phyloP scores from a whole-genome alignment of 1,140 invertebrate species.

The Agrypnia vestita region DNA sequence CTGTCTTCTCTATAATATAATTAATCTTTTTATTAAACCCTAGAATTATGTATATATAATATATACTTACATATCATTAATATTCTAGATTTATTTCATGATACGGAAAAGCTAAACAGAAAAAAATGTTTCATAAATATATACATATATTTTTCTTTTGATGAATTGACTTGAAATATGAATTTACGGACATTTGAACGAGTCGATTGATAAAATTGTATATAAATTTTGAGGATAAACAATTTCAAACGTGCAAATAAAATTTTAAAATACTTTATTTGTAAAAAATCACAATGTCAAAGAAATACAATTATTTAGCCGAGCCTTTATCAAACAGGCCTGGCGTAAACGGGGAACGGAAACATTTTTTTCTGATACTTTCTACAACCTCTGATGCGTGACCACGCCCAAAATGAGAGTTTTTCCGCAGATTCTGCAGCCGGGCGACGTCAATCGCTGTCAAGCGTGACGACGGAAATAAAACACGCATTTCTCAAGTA shows the following conservation, averaged over 20 bases:
- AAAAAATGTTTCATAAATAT: conserved; percentile 28
- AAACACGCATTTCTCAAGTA: no score
- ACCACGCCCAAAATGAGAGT: no score
- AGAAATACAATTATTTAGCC: no score
- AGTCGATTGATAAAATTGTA: not conserved
- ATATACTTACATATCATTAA: conserved; percentile 3
- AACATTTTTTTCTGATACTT: conserved; percentile 12
- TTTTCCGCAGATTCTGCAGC: no score
- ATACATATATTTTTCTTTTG: no score
- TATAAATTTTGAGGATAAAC: no score
- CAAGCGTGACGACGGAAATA: no score
- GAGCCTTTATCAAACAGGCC: no score
- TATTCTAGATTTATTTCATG: not conserved
- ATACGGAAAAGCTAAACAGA: conserved; percentile 25
- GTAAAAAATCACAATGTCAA: no score
- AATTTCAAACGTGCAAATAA: no score
- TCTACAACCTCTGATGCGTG: not conserved
- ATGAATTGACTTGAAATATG: not conserved
- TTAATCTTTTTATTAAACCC: conserved; percentile 13
- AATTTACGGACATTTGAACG: not conserved
- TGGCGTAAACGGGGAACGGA: not conserved
- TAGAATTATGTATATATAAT: conserved; percentile 18
- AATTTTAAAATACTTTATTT: no score
- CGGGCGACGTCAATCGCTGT: no score
- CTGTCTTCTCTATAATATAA: conserved; percentile 14